Evolutionary conservation across 2,888 invertebrate species (phyloP), one percentile per base, ranked within the genome.

Genomic region (Callinectes sapidus): DNA sequence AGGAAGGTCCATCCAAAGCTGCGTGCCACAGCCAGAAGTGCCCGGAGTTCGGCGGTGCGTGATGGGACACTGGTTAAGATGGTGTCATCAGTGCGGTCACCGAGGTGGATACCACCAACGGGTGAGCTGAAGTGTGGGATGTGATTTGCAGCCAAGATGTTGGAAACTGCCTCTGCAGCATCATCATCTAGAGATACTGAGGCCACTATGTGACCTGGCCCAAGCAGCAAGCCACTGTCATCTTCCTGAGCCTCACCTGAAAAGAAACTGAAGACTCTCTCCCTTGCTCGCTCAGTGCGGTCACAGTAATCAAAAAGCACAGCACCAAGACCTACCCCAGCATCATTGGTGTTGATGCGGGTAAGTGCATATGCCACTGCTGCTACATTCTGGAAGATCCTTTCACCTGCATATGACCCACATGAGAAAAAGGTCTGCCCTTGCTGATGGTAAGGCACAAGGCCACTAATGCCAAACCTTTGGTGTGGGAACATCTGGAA

Each of bases 351-450:
- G 94, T 96, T 96, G 42, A 96, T 95, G 18, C 95, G 94, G 86
- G 95, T 95, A 35, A 96, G 95, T 10, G 96, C 96, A 94, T 95
- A 96, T 92, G 95, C 95, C 90, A 96, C 95, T 1, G 96, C 96
- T 87, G 96, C 95, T 90, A 96, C 94, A 90, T 95, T 95, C 94
- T 96, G 95, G 94, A 96, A 95, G 66, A 95, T 95, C 13, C 95
- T 94, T 28, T 95, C 95, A 0, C 95, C 95, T 91, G 95, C 95
- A 81, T 96, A 95, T 3, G 94, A 93, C 10, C 96, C 96, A 95
- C 96, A 96, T 5, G 95, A 94, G 92, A 95, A 95, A 61, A 95
- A 95, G 61, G 95, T 95, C 13, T 92, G 92, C 14, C 95, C 95
- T 35, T 95, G 95, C 61, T 95, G 93, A 87, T 95, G 95, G 5